Base-by-base conservation (phyloP, 2,888 invertebrate species). In the Hypomecis punctinalis region DNA sequence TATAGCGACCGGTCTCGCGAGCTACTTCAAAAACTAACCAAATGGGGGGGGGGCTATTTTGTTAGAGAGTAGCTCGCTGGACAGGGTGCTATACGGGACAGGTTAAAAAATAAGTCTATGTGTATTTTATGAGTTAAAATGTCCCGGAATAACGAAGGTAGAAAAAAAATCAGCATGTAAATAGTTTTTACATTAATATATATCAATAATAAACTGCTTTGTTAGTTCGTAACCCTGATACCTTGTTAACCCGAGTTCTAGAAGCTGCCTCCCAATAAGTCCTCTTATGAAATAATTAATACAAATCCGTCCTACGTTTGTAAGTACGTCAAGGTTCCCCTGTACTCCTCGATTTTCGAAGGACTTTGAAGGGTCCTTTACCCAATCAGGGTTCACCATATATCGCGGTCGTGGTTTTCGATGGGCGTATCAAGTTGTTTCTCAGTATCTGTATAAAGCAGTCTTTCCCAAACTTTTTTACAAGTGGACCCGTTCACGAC, bases 341-440 rank as follows among this genome's bases (percentile, higher is more conserved):
- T 36, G 51, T 60, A 13, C 49, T 49, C 8, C 23, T 43, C 35
- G 57, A 40, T 57, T 53, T 47, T 43, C 40, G 43, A 57, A 61
- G 65, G 51, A 53, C 47, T 65, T 61, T 49, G 37, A 60, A 65
- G 65, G 56, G 61, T 35, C 56, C 65, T 65, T 57, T 36, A 61
- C 56, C 61, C 60, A 53, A 65, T 64, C 61, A 52, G 11, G 61
- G 56, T 55, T 61, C 43, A 52, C 65, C 61, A 57, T 57, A 61
- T 53, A 61, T 47, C 57, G 52, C 13, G 61, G 42, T 37, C 11
- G 56, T 42, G 39, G 54, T 36, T 56, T 64, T 56, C 56, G 51
- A 49, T 55, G 47, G 35, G 13, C 13, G 11, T n/a, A 55, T 56
- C 43, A 39, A 61, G 51, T 51, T 47, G 52, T 52, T 52, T 33